A percentile compares a stretch with the other conserved stretches of the same genome.
Conservation (phyloP, 2,888 invertebrate genomes). For the Zaprionus obscuricornis region DNA sequence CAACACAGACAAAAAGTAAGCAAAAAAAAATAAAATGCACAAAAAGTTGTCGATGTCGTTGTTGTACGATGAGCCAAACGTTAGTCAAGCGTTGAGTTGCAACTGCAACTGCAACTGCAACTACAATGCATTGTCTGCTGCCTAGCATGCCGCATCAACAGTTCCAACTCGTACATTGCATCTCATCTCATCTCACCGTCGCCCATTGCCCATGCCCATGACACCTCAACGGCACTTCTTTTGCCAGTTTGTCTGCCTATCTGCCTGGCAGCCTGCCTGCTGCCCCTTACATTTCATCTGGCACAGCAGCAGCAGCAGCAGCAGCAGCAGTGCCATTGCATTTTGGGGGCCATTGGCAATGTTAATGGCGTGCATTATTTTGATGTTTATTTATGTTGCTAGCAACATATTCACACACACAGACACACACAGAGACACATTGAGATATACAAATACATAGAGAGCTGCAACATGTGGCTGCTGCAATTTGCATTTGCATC, state of each 20-base stretch:
- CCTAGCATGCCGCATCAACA: conserved; percentile 22
- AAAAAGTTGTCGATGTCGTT: conserved; percentile 40
- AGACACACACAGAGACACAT: conserved; percentile 20
- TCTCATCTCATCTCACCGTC: too few species aligned
- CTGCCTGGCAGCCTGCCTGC: conserved; percentile 26
- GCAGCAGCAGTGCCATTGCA: conserved; percentile 28
- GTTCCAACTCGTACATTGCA: neutral
- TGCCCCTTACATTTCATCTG: neutral
- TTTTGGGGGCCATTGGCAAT: conserved; percentile 78
- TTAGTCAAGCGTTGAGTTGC: conserved; percentile 56
- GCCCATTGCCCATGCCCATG: conserved; percentile 52
- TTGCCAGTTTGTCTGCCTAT: conserved; percentile 37
- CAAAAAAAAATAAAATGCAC: conserved; percentile 3
- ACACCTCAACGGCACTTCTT: conserved; percentile 51
- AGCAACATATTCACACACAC: conserved; percentile 42
- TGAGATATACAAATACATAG: conserved; percentile 2
- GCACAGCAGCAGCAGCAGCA: conserved; percentile 3
- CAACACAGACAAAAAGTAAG: conserved; percentile 13
- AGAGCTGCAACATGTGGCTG: conserved; percentile 61
- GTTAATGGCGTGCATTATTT: conserved; percentile 78
- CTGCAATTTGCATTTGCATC: conserved; percentile 77
- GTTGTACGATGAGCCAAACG: conserved; percentile 45
- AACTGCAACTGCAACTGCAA: neutral
- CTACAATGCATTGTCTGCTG: conserved; percentile 46
- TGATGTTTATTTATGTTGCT: conserved; percentile 78